Base-by-base conservation (phyloP, 2,888 invertebrate species). In the Auanema freiburgensis region DNA sequence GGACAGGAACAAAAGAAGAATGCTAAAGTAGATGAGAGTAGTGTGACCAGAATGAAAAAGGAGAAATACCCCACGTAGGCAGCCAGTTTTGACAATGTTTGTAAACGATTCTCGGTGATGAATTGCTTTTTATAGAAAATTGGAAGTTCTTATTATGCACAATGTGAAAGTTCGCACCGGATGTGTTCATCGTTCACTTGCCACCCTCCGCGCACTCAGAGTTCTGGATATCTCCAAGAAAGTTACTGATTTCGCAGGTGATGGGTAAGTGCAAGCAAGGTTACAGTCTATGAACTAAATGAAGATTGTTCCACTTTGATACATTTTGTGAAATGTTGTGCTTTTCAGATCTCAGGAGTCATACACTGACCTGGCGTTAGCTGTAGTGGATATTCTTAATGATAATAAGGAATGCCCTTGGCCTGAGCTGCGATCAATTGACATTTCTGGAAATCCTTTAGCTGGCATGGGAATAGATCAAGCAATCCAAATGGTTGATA, bases 81-180 rank as follows among this genome's bases (percentile, higher is more conserved):
- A 33, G 33, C 33, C 33, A 33, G 33, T 33, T 33, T 33, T 33
- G 33, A 33, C 8, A 33, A 33, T 33, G 33, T 33, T 33, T 33
- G 33, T 33, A 33, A 33, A 33, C 33, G 33, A 33, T 33, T 23
- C 44, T 16, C 23, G 25, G 16, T 46, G 12, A 43, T 61, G n/a
- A 14, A 52, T 14, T 18, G 18, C 14, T 61, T 57, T 52, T n/a
- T n/a, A n/a, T 54, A 66, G 66, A 24, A 66, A 71, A 49, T 63
- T 76, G 33, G 73, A 76, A 58, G 66, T 69, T 1, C 59, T 76
- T 0, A 60, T 72, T 2, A 69, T 76, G 72, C 68, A 76, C 59
- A 69, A 71, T 57, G 42, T 73, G 63, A 64, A 65, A 41, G 66
- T 73, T 50, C 60, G 63, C 50, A 65, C 59, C 16, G 73, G 69